Evolutionary conservation across 2,113 vertebrate genomes (phyloP).

Genomic region (Uria aalge): DNA sequence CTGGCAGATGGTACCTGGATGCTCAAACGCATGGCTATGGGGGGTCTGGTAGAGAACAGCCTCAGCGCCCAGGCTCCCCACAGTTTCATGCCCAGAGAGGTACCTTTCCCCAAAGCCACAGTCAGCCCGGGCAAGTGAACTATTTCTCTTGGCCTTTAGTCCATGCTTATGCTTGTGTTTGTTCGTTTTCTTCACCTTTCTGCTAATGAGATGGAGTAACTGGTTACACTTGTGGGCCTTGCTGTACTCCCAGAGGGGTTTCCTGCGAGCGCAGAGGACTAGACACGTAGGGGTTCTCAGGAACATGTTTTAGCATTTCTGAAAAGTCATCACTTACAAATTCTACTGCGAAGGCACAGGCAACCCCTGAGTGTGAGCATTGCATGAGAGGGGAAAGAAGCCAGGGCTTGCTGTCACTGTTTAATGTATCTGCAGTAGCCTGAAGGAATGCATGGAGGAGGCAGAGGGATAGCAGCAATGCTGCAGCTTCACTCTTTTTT

Average conservation of each 20-base stretch:
- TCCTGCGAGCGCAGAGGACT: not conserved
- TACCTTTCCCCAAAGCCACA: not conserved
- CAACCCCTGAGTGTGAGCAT: not conserved
- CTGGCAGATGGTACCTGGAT: accelerated
- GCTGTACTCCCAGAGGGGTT: not conserved
- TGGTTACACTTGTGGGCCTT: not conserved
- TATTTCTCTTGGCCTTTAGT: not conserved
- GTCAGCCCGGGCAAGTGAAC: not conserved
- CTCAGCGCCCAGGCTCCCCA: not conserved
- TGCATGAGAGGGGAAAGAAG: not conserved
- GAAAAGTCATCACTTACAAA: not conserved
- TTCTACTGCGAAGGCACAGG: not conserved
- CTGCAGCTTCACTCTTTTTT: not conserved
- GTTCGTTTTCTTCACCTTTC: not conserved
- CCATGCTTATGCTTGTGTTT: not conserved
- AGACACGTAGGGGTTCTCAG: not conserved
- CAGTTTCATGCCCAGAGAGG: not conserved
- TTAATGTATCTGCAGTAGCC: not conserved
- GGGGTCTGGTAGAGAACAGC: not conserved
- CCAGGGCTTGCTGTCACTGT: not conserved
- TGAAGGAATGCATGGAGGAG: not conserved
- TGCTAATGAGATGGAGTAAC: not conserved
- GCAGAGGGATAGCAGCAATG: not conserved
- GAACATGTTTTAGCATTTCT: not conserved
- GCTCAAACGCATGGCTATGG: accelerated